Percentiles rank a stretch among this genome's conserved stretches.
These are phyloP conservation scores for Tragelaphus scriptus DNA, from an alignment of 2,113 vertebrate genomes.

Conservation along the genomic window DNA sequence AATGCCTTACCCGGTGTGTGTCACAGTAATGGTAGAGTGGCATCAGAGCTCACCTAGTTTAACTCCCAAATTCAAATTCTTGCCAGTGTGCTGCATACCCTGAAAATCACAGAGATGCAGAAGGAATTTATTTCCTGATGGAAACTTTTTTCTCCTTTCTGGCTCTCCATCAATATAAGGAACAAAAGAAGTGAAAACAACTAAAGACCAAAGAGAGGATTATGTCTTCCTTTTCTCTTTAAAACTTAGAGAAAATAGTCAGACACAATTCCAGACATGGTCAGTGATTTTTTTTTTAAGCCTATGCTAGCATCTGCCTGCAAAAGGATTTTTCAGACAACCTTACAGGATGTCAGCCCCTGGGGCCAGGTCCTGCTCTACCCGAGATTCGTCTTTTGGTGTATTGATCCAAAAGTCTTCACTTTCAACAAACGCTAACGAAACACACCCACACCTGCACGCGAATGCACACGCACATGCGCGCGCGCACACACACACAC, in stretches of 20 bases:
- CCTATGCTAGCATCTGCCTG: neutral
- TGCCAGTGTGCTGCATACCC: neutral
- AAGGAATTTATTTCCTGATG: neutral
- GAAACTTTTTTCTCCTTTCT: neutral
- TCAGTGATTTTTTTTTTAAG: neutral
- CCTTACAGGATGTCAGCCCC: neutral
- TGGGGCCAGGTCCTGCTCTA: neutral
- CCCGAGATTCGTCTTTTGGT: neutral
- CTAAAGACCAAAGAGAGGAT: neutral
- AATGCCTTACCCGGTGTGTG: neutral
- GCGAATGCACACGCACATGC: rapidly evolving
- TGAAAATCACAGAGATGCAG: neutral
- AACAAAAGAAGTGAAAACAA: constrained; percentile 25
- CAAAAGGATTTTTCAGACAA: neutral
- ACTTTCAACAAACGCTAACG: neutral
- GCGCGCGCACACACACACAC: neutral
- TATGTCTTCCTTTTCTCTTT: constrained; percentile 23
- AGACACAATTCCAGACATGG: neutral
- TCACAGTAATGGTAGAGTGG: neutral
- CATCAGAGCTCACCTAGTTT: neutral
- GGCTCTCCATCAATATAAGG: neutral
- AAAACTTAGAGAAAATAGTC: constrained; percentile 14
- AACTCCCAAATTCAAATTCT: neutral
- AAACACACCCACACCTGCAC: neutral
- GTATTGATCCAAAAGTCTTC: neutral